Evolutionary conservation across 2,797 vertebrate species (phyloP).

Genomic region (Carapus acus): DNA sequence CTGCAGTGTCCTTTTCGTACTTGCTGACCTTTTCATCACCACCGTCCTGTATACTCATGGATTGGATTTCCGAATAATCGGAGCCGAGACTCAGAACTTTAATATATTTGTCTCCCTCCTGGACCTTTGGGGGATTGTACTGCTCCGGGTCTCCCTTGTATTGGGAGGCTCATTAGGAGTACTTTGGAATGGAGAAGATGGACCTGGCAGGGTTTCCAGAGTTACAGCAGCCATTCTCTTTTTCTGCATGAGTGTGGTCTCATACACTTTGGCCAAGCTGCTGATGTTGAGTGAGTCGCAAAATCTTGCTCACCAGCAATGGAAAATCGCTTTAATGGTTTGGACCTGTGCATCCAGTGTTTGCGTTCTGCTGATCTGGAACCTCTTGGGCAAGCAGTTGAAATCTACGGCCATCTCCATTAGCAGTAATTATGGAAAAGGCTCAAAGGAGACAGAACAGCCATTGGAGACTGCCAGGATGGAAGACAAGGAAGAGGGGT

Average conservation of each 20-base stretch:
- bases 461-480: slow-evolving; percentile 56
- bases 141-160: slow-evolving; percentile 79
- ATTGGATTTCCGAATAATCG: slow-evolving; percentile 60
- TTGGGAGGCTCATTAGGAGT: slow-evolving; percentile 83
- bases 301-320: slow-evolving; percentile 71
- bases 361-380: slow-evolving; percentile 74
- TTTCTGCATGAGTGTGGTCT: slow-evolving; percentile 73
- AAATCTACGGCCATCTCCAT: slow-evolving; percentile 9
- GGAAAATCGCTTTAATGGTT: slow-evolving; percentile 81
- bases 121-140: slow-evolving; percentile 83
- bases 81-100: slow-evolving; percentile 76
- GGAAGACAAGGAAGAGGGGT: slow-evolving; percentile 40
- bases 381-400: slow-evolving; percentile 67
- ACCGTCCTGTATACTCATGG: slow-evolving; percentile 80
- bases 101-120: slow-evolving; percentile 76
- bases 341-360: slow-evolving; percentile 81
- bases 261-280: slow-evolving; percentile 82
- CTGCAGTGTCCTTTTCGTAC: slow-evolving; percentile 66
- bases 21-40: slow-evolving; percentile 74
- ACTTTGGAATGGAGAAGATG: slow-evolving; percentile 75
- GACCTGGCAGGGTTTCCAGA: slow-evolving; percentile 73
- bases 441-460: slow-evolving; percentile 54
- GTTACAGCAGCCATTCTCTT: slow-evolving; percentile 67
- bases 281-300: slow-evolving; percentile 83
- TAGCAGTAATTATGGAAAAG: slow-evolving; percentile 1